Evolutionary conservation across 2,113 vertebrate genomes (phyloP).

Genomic region (Tenrec ecaudatus): DNA sequence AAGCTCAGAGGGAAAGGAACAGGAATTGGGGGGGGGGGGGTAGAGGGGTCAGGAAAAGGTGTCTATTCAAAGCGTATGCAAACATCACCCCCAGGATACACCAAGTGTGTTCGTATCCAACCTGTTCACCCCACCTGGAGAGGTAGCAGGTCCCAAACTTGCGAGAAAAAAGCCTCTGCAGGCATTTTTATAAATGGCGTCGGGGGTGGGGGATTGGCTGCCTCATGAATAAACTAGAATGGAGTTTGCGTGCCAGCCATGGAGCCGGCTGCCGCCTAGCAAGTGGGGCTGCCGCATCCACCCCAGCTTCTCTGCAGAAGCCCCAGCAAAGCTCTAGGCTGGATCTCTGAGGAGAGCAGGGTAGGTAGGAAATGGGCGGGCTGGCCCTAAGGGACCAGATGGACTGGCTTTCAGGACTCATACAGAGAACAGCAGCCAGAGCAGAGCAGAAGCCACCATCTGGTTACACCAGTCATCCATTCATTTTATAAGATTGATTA

Average conservation of each 20-base stretch:
- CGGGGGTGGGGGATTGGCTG: neutral
- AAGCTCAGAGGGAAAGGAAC: neutral
- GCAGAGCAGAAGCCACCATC: neutral
- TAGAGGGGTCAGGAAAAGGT: neutral
- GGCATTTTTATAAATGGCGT: neutral
- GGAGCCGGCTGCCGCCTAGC: neutral
- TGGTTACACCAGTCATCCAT: neutral
- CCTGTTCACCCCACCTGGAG: slow-evolving; percentile 1
- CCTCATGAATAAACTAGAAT: slow-evolving; percentile 26
- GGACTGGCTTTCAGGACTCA: neutral
- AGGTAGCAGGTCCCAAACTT: neutral
- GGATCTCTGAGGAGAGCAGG: slow-evolving; percentile 38
- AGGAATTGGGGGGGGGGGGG: neutral
- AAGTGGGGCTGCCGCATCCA: neutral
- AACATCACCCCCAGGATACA: neutral
- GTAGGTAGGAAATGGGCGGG: slow-evolving; percentile 38
- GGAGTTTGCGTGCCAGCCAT: slow-evolving; percentile 7
- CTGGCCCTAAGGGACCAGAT: neutral
- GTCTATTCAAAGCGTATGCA: neutral
- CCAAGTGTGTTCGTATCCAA: neutral
- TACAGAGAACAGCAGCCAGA: neutral
- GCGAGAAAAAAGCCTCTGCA: neutral
- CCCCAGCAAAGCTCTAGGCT: neutral
- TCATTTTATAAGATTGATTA: neutral
- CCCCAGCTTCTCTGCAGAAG: neutral